Conservation (phyloP, 2,797 vertebrate genomes). For the Mus minutoides region DNA sequence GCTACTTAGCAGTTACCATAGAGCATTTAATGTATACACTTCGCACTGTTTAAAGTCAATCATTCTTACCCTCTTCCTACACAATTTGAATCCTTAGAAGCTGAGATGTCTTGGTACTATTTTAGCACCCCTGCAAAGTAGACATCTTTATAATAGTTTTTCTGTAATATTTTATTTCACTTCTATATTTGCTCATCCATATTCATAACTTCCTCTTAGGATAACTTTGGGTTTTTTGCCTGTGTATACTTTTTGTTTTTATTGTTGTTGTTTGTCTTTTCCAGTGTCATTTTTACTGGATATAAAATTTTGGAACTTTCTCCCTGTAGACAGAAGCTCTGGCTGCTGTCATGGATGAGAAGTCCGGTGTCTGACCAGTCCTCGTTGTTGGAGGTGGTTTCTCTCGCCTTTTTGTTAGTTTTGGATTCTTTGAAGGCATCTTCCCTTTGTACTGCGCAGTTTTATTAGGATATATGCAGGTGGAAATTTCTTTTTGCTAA, state of each 20-base stretch:
- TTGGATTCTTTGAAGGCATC: background rate
- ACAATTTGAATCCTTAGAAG: constrained; percentile 18
- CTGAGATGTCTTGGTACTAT: background rate
- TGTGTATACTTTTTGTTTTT: background rate
- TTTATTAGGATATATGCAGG: background rate
- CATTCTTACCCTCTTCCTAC: background rate
- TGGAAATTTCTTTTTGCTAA: background rate
- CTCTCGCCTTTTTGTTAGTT: background rate
- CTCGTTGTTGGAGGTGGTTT: background rate
- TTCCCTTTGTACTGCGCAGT: background rate
- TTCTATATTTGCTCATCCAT: background rate
- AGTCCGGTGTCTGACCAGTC: background rate
- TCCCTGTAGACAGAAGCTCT: background rate
- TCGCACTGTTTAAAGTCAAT: background rate
- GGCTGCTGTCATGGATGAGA: background rate
- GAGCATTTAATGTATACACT: background rate
- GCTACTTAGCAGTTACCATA: background rate
- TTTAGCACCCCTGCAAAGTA: background rate
- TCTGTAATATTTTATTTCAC: background rate
- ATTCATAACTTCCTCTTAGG: background rate
- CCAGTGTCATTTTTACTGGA: background rate
- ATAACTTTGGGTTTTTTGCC: background rate
- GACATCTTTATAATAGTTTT: background rate
- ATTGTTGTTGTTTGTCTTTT: constrained; percentile 27
- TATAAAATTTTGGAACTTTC: constrained; percentile 23